These are phyloP conservation scores for Ciona savignyi DNA, from an alignment of 23 tunicate genomes.

Conservation along the genomic window DNA sequence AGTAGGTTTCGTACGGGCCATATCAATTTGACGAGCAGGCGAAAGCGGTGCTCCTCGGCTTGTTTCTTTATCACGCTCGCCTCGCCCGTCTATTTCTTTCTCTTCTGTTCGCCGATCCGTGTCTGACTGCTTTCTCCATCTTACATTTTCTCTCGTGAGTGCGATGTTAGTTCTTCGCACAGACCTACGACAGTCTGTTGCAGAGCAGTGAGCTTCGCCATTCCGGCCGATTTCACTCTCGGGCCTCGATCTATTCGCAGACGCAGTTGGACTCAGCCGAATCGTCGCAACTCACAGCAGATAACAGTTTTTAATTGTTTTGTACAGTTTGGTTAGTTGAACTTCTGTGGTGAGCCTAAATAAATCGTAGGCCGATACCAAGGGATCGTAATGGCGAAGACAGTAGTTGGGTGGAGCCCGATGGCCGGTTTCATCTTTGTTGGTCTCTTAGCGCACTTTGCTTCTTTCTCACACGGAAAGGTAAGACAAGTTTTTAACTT, in stretches of 20 bases:
- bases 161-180: neutral
- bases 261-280: neutral
- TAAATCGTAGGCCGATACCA: neutral
- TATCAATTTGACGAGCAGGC: neutral
- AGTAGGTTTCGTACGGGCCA: neutral
- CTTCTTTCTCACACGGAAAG: neutral
- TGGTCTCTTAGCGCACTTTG: neutral
- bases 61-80: neutral
- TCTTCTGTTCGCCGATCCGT: conserved; percentile 1
- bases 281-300: neutral
- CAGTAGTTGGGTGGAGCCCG: neutral
- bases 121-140: neutral
- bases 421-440: neutral
- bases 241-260: neutral
- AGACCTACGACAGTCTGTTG: neutral
- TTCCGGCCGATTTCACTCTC: neutral
- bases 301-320: neutral
- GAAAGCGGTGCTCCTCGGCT: neutral
- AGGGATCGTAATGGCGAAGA: neutral
- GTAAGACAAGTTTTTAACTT: neutral
- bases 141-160: neutral
- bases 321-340: neutral
- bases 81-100: neutral
- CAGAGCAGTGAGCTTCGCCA: neutral
- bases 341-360: neutral